Percentiles rank a stretch among this genome's conserved stretches.
phyloP scores from a whole-genome alignment of 2,113 vertebrate species.

The Hemicordylus capensis region DNA sequence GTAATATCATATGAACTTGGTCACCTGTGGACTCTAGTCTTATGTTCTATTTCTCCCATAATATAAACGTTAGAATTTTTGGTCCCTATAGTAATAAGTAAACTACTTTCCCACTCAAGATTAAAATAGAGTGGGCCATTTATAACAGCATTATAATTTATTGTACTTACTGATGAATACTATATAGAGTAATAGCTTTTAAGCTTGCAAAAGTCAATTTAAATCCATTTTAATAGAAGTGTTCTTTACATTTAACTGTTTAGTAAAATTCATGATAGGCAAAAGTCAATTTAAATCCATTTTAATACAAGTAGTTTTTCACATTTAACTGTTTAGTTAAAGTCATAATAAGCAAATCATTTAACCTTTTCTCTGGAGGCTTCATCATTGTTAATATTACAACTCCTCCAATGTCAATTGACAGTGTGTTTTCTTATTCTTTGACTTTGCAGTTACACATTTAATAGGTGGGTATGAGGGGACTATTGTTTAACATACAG shows the following conservation, averaged over 20 bases:
- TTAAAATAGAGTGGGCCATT: background rate
- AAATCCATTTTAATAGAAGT: background rate
- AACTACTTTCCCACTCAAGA: background rate
- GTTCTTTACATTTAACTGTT: too few species aligned
- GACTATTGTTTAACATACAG: background rate
- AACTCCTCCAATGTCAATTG: background rate
- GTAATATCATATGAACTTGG: background rate
- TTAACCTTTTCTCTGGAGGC: background rate
- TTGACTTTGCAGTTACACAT: slow-evolving; percentile 24
- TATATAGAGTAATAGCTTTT: background rate
- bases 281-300: too few species aligned
- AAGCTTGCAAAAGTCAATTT: background rate
- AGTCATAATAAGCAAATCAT: background rate
- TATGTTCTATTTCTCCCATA: background rate
- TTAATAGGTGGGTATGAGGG: slow-evolving; percentile 10
- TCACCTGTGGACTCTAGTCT: background rate
- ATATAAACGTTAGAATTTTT: background rate
- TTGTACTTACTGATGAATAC: background rate
- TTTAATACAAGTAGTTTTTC: too few species aligned
- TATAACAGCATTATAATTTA: background rate
- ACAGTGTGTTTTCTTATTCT: background rate
- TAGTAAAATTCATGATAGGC: too few species aligned
- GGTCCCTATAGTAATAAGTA: background rate
- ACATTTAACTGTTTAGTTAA: too few species aligned
- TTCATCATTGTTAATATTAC: background rate